Evolutionary conservation across 2,888 invertebrate genomes (phyloP).

Genomic region (Chalcosyrphus nemorum): DNA sequence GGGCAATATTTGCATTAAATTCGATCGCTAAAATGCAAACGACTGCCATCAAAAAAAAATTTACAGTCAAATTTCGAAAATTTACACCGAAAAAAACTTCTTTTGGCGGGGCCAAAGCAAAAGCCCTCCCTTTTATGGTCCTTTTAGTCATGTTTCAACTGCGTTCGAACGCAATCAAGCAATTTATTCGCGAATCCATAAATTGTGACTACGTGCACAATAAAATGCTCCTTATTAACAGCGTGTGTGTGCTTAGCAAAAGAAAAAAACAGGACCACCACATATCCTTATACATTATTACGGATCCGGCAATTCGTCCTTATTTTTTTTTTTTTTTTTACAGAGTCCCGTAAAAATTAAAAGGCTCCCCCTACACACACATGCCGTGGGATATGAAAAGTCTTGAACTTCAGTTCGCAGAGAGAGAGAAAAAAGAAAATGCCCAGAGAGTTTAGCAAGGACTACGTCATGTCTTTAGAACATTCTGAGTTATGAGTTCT

Average conservation of each 20-base stretch:
- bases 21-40: slow-evolving; percentile 1
- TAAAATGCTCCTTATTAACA: slow-evolving; percentile 28
- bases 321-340: no score
- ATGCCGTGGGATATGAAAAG: background rate
- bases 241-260: background rate
- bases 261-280: background rate
- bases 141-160: background rate
- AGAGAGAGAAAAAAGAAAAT: background rate
- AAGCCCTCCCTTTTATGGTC: background rate
- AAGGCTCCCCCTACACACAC: background rate
- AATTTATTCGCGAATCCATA: slow-evolving; percentile 46
- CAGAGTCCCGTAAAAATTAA: slow-evolving; percentile 8
- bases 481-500: slow-evolving; percentile 6
- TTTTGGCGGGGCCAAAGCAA: background rate
- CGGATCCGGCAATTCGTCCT: background rate
- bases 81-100: background rate
- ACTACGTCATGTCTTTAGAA: background rate
- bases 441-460: background rate
- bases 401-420: background rate
- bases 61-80: slow-evolving; percentile 5
- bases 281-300: background rate
- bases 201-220: slow-evolving; percentile 46
- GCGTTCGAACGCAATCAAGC: slow-evolving; percentile 35
- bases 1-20: slow-evolving; percentile 2
- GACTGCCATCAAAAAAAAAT: slow-evolving; percentile 14